Base-by-base conservation (phyloP, 2,888 invertebrate genomes). In the Rhingia rostrata region DNA sequence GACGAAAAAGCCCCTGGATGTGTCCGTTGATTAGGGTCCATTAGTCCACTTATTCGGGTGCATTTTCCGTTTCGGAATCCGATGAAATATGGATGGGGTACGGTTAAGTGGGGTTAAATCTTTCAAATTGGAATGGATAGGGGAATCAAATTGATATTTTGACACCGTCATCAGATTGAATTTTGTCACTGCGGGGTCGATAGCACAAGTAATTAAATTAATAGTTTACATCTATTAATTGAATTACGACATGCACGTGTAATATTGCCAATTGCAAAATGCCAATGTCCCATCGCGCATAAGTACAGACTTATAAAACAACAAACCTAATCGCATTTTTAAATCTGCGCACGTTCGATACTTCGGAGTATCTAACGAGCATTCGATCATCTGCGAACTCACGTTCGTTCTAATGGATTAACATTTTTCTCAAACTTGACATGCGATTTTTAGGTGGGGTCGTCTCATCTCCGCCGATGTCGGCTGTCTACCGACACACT, bases 401-500 rank as follows among this genome's bases (percentile, higher is more conserved):
- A 66, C 64, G 66, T 53, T 64, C 64, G n/a, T 66, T 72, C 77
- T 82, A 82, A 73, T 83, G 78, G 75, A 78, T 83, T 73, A 83
- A 58, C 9, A 49, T 66, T 64, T 53, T 10, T 49, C 47, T 61
- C 51, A 6, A 61, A 35, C 37, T 70, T 82, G 49, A 56, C 78
- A 67, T 82, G 82, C 82, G 61, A 78, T 67, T 78, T 83, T 58
- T 32, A 78, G 77, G 82, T 51, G 82, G 54, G 67, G 82, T 82
- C 77, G 72, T 61, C 58, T 70, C 82, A 82, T 82, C 82, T 82
- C 43, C 66, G 51, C 47, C 43, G 53, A 43, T 47, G 60, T 47
- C 41, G 56, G 70, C 74, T 39, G 60, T 47, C 54, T 39, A 45
- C 22, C 63, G 69, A 61, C 64, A 70, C 63, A 64, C 60, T 60